Conservation (phyloP, 37 sponge, comb jelly and placozoan genomes). For the Ianthella basta region DNA sequence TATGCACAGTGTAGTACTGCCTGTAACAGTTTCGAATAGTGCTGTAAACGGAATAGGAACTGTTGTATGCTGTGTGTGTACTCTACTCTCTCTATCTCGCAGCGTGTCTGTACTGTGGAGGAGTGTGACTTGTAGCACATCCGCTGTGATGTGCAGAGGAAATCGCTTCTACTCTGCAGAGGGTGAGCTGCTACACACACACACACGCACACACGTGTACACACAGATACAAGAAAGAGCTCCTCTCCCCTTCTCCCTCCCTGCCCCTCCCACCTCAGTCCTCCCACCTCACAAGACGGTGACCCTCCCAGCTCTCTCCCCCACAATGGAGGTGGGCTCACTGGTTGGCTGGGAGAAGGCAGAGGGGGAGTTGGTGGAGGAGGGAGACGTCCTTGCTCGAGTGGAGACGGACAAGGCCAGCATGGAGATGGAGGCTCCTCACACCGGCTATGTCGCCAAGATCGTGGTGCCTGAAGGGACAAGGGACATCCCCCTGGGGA, state of each 20-base stretch:
- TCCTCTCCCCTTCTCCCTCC: background rate
- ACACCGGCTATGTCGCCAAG: constrained; percentile 89
- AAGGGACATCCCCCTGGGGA: constrained; percentile 82
- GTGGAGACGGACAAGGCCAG: constrained; percentile 98
- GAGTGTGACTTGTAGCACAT: too few relatives aligned
- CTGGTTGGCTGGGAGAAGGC: constrained; percentile 87
- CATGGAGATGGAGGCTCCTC: constrained; percentile 94
- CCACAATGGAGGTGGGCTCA: constrained; percentile 93
- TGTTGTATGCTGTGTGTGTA: too few relatives aligned
- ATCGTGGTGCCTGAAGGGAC: constrained; percentile 83
- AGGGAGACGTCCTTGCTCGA: constrained; percentile 91
- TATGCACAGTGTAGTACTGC: too few relatives aligned
- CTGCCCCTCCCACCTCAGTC: constrained; percentile 30
- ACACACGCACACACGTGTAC: too few relatives aligned
- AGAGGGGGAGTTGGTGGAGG: constrained; percentile 84
- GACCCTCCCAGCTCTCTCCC: constrained; percentile 91
- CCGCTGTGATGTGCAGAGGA: too few relatives aligned
- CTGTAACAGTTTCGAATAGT: too few relatives aligned
- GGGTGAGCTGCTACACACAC: too few relatives aligned
- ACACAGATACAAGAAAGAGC: background rate
- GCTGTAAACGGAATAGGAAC: too few relatives aligned
- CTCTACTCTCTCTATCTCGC: too few relatives aligned
- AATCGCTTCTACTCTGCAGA: too few relatives aligned
- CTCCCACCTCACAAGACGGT: constrained; percentile 80
- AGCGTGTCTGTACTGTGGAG: too few relatives aligned